Percentiles rank a stretch among this genome's conserved stretches.
phyloP scores from a whole-genome alignment of 2,113 vertebrate genomes.

The Sturnira hondurensis region DNA sequence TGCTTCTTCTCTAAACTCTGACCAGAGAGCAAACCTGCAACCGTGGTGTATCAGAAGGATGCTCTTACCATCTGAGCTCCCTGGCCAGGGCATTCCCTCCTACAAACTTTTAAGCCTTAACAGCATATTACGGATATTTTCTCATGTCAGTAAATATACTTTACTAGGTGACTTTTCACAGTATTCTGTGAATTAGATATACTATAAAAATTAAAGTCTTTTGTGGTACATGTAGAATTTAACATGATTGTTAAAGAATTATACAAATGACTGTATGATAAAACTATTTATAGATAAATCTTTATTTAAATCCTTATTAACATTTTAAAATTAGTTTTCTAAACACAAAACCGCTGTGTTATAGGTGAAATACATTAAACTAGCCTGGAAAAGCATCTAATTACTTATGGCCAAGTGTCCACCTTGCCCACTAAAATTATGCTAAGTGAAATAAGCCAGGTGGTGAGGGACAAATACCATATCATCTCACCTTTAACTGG shows the following conservation, averaged over 20 bases:
- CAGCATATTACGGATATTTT: not conserved
- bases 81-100: not conserved
- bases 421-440: not conserved
- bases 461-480: too few species aligned
- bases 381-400: not conserved
- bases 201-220: not conserved
- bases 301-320: not conserved
- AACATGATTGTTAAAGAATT: not conserved
- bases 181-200: not conserved
- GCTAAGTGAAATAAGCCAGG: too few species aligned
- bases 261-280: not conserved
- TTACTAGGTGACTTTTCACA: not conserved
- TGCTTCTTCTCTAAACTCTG: too few species aligned
- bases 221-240: not conserved
- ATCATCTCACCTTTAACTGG: too few species aligned
- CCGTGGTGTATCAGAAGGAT: too few species aligned
- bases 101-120: not conserved
- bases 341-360: not conserved
- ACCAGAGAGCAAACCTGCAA: too few species aligned
- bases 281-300: not conserved
- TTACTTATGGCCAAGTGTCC: not conserved
- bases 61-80: too few species aligned
- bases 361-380: not conserved
- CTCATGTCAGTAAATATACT: not conserved
- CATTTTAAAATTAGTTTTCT: not conserved